Conservation (phyloP, 1,140 invertebrate species). For the Helicoverpa armigera region DNA sequence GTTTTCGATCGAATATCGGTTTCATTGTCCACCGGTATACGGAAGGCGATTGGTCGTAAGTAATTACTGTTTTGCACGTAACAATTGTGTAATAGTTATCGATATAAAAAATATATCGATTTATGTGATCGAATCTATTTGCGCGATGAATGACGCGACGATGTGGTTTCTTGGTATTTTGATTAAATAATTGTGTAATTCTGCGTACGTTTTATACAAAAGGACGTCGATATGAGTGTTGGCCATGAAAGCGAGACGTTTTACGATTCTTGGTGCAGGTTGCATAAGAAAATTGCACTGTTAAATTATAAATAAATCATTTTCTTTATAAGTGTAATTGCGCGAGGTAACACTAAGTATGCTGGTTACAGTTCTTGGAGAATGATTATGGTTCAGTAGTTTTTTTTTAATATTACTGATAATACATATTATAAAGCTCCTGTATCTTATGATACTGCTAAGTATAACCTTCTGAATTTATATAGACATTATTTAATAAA, state of each 20-base stretch:
- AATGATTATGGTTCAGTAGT: no score
- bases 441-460: no score
- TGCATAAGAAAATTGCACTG: constrained; percentile 15
- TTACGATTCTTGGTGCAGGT: constrained; percentile 11
- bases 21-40: constrained; percentile 78
- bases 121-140: constrained; percentile 49
- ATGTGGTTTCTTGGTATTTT: constrained; percentile 46
- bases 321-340: constrained; percentile 33
- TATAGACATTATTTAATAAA: no score
- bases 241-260: constrained; percentile 19
- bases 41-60: constrained; percentile 72
- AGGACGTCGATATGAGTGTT: constrained; percentile 17
- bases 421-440: no score
- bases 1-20: constrained; percentile 78
- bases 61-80: constrained; percentile 80
- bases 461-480: no score
- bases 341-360: neutral
- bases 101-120: constrained; percentile 54
- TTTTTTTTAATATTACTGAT: no score
- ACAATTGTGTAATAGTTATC: constrained; percentile 77
- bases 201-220: constrained; percentile 11
- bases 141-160: constrained; percentile 46
- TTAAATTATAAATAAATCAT: constrained; percentile 31
- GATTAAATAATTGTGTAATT: constrained; percentile 49
- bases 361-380: no score